These are phyloP conservation scores for Thaleichthys pacificus DNA, from an alignment of 2,797 vertebrate species.

Conservation along the genomic window DNA sequence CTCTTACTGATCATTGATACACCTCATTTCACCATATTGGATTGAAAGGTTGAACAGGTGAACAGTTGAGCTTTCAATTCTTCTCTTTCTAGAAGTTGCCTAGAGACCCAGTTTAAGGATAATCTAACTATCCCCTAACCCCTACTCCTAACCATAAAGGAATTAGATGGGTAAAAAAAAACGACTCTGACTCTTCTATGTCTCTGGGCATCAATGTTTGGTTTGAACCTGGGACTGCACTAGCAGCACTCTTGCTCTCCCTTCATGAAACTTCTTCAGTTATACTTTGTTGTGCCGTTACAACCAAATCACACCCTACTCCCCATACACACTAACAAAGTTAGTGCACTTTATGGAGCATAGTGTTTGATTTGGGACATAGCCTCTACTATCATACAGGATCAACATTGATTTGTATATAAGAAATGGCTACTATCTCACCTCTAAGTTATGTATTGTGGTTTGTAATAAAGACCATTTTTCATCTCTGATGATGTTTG, in stretches of 20 bases:
- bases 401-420: slow-evolving; percentile 67
- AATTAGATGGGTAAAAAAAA: background rate
- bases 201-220: background rate
- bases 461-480: slow-evolving; percentile 83
- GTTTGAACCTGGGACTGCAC: slow-evolving; percentile 5
- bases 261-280: background rate
- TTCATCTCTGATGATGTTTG: slow-evolving; percentile 64
- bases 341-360: slow-evolving; percentile 27
- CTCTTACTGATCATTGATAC: background rate
- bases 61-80: slow-evolving; percentile 3
- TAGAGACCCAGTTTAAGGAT: background rate
- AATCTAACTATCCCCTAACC: background rate
- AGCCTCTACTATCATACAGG: slow-evolving; percentile 33
- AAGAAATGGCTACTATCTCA: slow-evolving; percentile 72
- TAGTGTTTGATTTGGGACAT: slow-evolving; percentile 60
- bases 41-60: slow-evolving; percentile 7
- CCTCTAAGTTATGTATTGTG: slow-evolving; percentile 76
- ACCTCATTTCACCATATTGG: slow-evolving; percentile 10
- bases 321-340: slow-evolving; percentile 49
- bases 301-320: slow-evolving; percentile 64
- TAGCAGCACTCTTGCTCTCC: slow-evolving; percentile 3
- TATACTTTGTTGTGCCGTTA: slow-evolving; percentile 56
- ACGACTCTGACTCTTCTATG: background rate
- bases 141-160: background rate
- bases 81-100: slow-evolving; percentile 11